Percentiles rank a stretch among this genome's conserved stretches.
phyloP scores from a whole-genome alignment of 1,140 invertebrate species.

The Spodoptera frugiperda region DNA sequence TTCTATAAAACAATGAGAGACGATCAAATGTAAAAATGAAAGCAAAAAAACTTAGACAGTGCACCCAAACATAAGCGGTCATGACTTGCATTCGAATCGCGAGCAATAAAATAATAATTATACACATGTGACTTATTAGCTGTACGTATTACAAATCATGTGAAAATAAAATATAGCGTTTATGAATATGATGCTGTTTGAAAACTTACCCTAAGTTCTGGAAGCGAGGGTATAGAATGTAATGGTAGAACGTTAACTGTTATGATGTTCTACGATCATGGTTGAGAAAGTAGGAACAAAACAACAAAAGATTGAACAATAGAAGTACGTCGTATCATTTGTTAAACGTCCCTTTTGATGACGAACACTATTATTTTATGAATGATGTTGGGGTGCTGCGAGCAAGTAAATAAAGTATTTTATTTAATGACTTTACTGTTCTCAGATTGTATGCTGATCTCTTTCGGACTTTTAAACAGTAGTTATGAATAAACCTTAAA shows the following conservation, averaged over 20 bases:
- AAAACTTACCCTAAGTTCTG: neutral
- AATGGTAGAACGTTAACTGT: neutral
- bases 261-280: conserved; percentile 35
- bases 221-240: neutral
- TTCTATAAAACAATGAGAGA: conserved; percentile 58
- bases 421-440: conserved; percentile 50
- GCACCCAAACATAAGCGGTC: conserved; percentile 66
- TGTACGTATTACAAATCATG: conserved; percentile 64
- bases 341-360: conserved; percentile 82
- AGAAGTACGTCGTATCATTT: conserved; percentile 81
- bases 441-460: conserved; percentile 1
- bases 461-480: neutral
- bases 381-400: conserved; percentile 68
- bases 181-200: neutral
- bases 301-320: conserved; percentile 81
- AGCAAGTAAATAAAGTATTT: conserved; percentile 59
- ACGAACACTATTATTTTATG: conserved; percentile 82
- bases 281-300: conserved; percentile 56
- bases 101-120: conserved; percentile 84
- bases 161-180: conserved; percentile 53
- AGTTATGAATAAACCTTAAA: too few relatives aligned
- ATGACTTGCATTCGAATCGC: conserved; percentile 74
- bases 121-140: conserved; percentile 83
- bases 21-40: conserved; percentile 57
- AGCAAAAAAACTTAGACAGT: conserved; percentile 52